phyloP scores from a whole-genome alignment of 1,140 invertebrate genomes.

The Subanguina moxae region DNA sequence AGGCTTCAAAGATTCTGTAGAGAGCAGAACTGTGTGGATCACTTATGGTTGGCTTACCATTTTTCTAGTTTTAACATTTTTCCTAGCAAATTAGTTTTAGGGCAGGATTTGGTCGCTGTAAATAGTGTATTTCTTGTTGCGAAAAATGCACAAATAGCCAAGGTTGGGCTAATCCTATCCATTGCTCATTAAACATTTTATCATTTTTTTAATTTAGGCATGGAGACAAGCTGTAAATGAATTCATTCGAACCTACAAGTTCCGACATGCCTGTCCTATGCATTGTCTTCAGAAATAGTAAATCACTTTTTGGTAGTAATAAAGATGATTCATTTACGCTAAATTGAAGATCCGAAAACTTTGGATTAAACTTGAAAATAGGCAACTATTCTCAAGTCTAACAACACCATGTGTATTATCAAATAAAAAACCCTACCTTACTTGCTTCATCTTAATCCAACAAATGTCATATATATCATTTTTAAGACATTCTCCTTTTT shows the following conservation, averaged over 20 bases:
- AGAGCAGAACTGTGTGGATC: conserved; percentile 92
- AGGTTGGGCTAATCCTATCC: conserved; percentile 9
- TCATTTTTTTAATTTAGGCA: conserved; percentile 64
- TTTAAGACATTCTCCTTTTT: too few relatives aligned
- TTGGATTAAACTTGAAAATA: too few relatives aligned
- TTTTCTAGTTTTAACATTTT: neutral
- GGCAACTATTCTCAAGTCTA: too few relatives aligned
- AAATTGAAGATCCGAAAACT: too few relatives aligned
- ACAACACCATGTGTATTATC: too few relatives aligned
- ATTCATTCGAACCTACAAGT: conserved; percentile 92
- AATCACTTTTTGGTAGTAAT: conserved; percentile 62
- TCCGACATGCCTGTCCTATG: conserved; percentile 80
- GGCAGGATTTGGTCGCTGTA: conserved; percentile 97
- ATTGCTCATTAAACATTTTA: neutral
- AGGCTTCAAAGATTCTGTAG: conserved; percentile 70
- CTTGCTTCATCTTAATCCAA: too few relatives aligned
- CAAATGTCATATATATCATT: too few relatives aligned
- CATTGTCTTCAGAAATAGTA: conserved; percentile 97
- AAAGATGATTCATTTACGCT: too few relatives aligned
- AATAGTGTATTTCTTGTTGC: conserved; percentile 95
- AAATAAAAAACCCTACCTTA: too few relatives aligned
- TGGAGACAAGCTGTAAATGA: conserved; percentile 84
- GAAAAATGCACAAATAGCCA: conserved; percentile 78
- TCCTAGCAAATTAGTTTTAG: conserved; percentile 64
- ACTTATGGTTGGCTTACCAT: conserved; percentile 70